Conservation (phyloP, 1,140 invertebrate genomes). For the Gryon sp. region DNA sequence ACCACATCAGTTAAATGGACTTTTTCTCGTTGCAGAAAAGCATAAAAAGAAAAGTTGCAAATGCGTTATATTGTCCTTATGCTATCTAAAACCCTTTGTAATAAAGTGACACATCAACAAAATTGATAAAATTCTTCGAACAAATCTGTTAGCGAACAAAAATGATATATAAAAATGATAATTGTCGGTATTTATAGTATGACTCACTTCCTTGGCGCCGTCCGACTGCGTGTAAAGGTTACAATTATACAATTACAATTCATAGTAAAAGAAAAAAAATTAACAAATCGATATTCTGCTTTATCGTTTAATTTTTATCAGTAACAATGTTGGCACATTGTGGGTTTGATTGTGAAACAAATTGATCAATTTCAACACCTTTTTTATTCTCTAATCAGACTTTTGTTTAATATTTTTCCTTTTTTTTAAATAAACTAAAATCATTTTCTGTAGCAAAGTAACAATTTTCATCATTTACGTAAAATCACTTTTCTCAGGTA, state of each 20-base stretch:
- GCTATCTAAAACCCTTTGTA: constrained; percentile 36
- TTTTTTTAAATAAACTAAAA: no score
- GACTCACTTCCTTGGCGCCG: constrained; percentile 50
- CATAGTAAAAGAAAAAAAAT: constrained; percentile 30
- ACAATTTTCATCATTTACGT: no score
- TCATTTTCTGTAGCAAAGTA: no score
- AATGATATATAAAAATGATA: constrained; percentile 46
- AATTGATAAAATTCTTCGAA: constrained; percentile 54
- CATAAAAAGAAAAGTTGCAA: background rate
- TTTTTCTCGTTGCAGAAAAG: no score
- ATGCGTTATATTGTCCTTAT: constrained; percentile 1
- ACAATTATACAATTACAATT: constrained; percentile 36
- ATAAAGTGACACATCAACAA: constrained; percentile 30
- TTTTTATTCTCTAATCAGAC: no score
- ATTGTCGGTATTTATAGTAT: constrained; percentile 32
- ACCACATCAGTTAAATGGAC: no score
- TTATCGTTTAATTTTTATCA: constrained; percentile 14
- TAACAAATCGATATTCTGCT: background rate
- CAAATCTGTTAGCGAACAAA: constrained; percentile 34
- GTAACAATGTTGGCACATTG: background rate
- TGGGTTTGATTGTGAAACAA: no score
- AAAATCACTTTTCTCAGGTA: constrained; percentile 4
- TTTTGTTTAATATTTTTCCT: no score
- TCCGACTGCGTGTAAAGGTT: constrained; percentile 34
- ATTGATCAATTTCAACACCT: no score